Conservation (phyloP, 1,140 invertebrate genomes). For the Aphaenogaster ashmeadi region DNA sequence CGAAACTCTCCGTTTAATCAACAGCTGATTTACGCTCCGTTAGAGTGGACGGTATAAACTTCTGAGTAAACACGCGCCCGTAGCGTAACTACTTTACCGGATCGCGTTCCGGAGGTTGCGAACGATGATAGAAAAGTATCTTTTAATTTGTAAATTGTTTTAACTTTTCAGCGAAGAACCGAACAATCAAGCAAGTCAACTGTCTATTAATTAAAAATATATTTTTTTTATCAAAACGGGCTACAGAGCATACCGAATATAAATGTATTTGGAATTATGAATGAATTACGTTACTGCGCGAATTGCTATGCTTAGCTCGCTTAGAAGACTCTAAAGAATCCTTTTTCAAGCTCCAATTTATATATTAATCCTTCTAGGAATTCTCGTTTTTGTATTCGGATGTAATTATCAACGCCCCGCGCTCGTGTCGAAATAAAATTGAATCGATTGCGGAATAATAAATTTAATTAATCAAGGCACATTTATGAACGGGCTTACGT, state of each 20-base stretch:
- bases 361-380: background rate
- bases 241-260: background rate
- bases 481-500: constrained; percentile 41
- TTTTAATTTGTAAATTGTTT: constrained; percentile 29
- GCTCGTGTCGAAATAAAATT: constrained; percentile 24
- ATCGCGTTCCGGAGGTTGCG: background rate
- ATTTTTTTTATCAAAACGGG: constrained; percentile 6
- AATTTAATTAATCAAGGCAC: constrained; percentile 40
- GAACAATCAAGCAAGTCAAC: background rate
- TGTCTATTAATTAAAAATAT: background rate
- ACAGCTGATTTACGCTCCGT: constrained; percentile 68
- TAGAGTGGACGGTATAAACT: constrained; percentile 46
- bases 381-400: background rate
- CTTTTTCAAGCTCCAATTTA: background rate
- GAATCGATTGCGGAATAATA: constrained; percentile 27
- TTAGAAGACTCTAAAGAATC: background rate
- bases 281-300: background rate
- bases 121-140: constrained; percentile 19
- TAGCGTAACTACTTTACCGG: constrained; percentile 23
- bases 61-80: constrained; percentile 53
- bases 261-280: background rate
- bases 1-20: constrained; percentile 71
- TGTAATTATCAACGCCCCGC: background rate
- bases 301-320: background rate
- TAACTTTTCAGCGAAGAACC: background rate